Evolutionary conservation across 2,888 invertebrate species (phyloP).

Genomic region (Galerucella pusilla): DNA sequence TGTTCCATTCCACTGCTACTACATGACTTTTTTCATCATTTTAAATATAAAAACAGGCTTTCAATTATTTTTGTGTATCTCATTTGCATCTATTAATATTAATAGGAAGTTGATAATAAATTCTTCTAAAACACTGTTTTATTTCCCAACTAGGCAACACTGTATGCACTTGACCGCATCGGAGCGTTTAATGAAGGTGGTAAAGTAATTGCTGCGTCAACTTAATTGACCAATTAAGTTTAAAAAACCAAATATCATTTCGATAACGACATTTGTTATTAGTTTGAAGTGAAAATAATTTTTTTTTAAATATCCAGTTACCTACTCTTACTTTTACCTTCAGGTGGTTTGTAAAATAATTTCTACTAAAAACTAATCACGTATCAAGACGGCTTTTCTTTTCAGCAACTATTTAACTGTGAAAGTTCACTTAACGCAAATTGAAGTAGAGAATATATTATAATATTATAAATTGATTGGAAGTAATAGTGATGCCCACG

Average conservation of each 20-base stretch:
- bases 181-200: too few relatives aligned
- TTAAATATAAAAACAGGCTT: too few relatives aligned
- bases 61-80: too few relatives aligned
- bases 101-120: too few relatives aligned
- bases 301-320: not conserved
- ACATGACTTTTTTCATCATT: too few relatives aligned
- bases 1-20: too few relatives aligned
- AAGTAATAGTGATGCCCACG: too few relatives aligned
- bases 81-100: too few relatives aligned
- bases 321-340: conserved; percentile 9
- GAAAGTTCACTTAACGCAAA: not conserved
- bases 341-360: not conserved
- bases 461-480: not conserved
- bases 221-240: not conserved
- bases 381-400: conserved; percentile 7
- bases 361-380: not conserved
- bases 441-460: not conserved
- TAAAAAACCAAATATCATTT: not conserved
- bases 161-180: too few relatives aligned
- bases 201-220: not conserved
- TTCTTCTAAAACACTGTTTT: too few relatives aligned
- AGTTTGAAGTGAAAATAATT: not conserved
- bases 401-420: not conserved
- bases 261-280: conserved; percentile 4
- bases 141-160: too few relatives aligned